Percentiles rank a stretch among this genome's conserved stretches.
phyloP scores from a whole-genome alignment of 2,797 vertebrate species.

The Pristis pectinata region DNA sequence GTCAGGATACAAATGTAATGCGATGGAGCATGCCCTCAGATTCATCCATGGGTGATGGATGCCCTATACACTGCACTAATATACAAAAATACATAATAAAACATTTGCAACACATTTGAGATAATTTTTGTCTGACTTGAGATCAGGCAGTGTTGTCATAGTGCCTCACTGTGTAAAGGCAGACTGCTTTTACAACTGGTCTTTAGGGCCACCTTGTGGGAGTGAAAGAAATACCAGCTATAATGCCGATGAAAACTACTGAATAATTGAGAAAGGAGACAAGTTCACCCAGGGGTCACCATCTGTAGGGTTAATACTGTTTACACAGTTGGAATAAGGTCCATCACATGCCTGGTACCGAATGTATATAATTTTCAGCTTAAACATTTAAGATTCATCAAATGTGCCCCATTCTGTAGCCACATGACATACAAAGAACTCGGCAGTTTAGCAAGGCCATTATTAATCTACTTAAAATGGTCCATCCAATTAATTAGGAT shows the following conservation, averaged over 20 bases:
- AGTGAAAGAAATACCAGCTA: conserved; percentile 24
- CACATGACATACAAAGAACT: background rate
- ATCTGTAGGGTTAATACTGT: conserved; percentile 76
- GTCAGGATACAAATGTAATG: conserved; percentile 33
- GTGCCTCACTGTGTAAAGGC: background rate
- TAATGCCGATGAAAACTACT: conserved; percentile 68
- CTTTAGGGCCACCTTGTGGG: conserved; percentile 69
- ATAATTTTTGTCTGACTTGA: conserved; percentile 21
- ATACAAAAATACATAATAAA: conserved; percentile 37
- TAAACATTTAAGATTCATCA: conserved; percentile 19
- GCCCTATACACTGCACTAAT: conserved; percentile 27
- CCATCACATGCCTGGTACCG: conserved; percentile 41
- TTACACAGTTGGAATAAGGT: conserved; percentile 70
- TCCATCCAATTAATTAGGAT: conserved; percentile 24
- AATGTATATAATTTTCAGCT: conserved; percentile 29
- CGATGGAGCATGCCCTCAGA: conserved; percentile 35
- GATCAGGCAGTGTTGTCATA: background rate
- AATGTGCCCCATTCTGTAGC: conserved; percentile 9
- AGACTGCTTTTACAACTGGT: conserved; percentile 54
- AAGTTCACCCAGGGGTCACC: conserved; percentile 85
- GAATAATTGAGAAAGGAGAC: conserved; percentile 80
- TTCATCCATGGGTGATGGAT: conserved; percentile 30
- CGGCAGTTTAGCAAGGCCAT: background rate
- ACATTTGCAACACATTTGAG: conserved; percentile 31
- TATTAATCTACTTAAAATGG: conserved; percentile 35